A percentile compares a stretch with the other conserved stretches of the same genome.
Evolutionary conservation across 2,888 invertebrate genomes (phyloP).

Genomic region (Agonum fuliginosum): DNA sequence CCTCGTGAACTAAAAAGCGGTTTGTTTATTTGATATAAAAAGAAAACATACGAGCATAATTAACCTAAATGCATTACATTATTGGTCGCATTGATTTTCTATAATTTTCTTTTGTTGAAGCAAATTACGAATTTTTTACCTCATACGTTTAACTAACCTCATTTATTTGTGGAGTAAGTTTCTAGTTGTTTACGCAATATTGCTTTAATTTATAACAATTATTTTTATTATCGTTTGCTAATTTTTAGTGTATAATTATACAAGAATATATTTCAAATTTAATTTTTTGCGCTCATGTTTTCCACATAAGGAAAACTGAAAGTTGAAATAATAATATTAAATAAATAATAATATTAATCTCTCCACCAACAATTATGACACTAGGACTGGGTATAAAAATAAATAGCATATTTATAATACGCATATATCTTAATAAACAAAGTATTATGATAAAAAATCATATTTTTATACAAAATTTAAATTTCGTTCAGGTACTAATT

Average conservation of each 20-base stretch:
- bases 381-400: too few species aligned
- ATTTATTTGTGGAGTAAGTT: neutral
- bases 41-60: constrained; percentile 14
- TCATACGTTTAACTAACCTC: constrained; percentile 21
- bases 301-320: too few species aligned
- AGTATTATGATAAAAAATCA: too few species aligned
- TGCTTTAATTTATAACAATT: neutral
- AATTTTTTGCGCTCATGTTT: too few species aligned
- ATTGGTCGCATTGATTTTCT: constrained; percentile 21
- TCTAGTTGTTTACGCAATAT: neutral
- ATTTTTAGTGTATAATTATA: neutral
- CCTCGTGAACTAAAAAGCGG: neutral
- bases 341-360: too few species aligned
- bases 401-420: too few species aligned
- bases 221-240: neutral
- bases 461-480: too few species aligned
- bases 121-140: neutral
- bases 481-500: too few species aligned
- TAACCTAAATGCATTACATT: constrained; percentile 23
- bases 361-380: too few species aligned
- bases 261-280: too few species aligned
- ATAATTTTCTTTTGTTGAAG: constrained; percentile 21
- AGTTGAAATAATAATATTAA: too few species aligned
- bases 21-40: constrained; percentile 4
- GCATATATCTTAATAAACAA: too few species aligned